Evolutionary conservation across 2,888 invertebrate species (phyloP).

Genomic region (Phoenoteleia sp.): DNA sequence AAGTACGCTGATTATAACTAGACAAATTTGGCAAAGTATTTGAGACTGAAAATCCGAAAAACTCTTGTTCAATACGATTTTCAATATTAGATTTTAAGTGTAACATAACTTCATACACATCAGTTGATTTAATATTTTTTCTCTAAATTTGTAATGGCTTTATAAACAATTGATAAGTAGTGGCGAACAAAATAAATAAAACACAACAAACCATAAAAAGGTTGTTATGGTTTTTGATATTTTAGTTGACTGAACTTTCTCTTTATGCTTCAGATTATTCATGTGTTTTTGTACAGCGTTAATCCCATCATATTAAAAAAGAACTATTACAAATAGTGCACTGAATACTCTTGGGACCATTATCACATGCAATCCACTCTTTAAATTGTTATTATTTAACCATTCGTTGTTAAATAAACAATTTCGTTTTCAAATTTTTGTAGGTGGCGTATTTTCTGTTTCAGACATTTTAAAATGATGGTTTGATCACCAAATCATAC

Average conservation of each 20-base stretch:
- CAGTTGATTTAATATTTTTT: background rate
- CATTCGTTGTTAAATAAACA: no score
- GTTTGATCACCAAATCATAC: no score
- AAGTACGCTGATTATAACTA: background rate
- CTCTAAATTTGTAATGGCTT: slow-evolving; percentile 4
- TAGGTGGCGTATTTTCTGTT: no score
- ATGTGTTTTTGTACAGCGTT: background rate
- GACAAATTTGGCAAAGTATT: slow-evolving; percentile 8
- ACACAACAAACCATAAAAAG: slow-evolving; percentile 21
- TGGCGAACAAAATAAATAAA: slow-evolving; percentile 22
- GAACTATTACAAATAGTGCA: background rate
- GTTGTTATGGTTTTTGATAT: background rate
- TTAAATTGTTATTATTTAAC: no score
- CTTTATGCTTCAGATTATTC: background rate
- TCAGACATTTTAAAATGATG: no score
- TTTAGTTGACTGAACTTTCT: background rate
- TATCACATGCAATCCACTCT: background rate
- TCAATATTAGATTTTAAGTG: slow-evolving; percentile 4
- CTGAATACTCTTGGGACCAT: no score
- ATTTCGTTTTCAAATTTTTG: no score
- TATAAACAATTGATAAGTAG: slow-evolving; percentile 8
- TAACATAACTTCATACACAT: slow-evolving; percentile 2
- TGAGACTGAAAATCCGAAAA: background rate
- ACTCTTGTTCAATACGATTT: background rate
- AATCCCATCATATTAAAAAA: slow-evolving; percentile 12